These are phyloP conservation scores for Chymomyza fuscimana DNA, from an alignment of 2,888 invertebrate species.

Conservation along the genomic window DNA sequence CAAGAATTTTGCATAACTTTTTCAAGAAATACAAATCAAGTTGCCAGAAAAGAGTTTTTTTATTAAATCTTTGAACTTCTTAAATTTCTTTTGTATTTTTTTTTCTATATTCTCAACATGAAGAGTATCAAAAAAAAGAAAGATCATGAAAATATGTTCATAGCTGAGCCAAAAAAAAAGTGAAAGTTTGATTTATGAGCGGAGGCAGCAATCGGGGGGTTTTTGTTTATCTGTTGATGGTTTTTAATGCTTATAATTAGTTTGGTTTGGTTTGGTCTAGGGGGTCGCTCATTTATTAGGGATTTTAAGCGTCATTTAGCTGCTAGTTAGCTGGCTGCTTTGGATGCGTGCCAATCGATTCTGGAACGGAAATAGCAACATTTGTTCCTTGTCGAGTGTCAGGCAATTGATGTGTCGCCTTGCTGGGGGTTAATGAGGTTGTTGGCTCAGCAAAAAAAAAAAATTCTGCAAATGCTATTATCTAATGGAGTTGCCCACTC, in stretches of 20 bases:
- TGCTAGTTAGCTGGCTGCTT: slow-evolving; percentile 23
- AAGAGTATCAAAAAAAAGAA: background rate
- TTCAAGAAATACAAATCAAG: too few relatives aligned
- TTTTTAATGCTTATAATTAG: slow-evolving; percentile 62
- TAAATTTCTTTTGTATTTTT: too few relatives aligned
- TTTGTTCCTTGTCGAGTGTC: slow-evolving; percentile 3
- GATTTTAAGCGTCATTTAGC: slow-evolving; percentile 27
- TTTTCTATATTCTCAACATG: background rate
- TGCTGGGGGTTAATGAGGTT: slow-evolving; percentile 60
- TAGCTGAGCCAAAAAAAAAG: slow-evolving; percentile 37
- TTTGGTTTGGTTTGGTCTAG: slow-evolving; percentile 35
- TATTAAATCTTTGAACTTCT: too few relatives aligned
- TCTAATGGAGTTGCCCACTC: background rate
- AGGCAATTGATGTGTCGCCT: slow-evolving; percentile 33
- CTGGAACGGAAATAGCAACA: slow-evolving; percentile 67
- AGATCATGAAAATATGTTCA: background rate
- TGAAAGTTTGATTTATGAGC: slow-evolving; percentile 73
- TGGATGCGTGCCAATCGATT: slow-evolving; percentile 63
- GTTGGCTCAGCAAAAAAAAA: slow-evolving; percentile 11
- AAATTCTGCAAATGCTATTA: background rate
- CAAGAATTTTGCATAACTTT: too few relatives aligned
- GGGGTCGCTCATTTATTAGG: slow-evolving; percentile 41
- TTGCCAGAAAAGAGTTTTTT: too few relatives aligned
- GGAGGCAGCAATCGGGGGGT: slow-evolving; percentile 33
- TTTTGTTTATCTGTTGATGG: slow-evolving; percentile 41